A percentile compares a stretch with the other conserved stretches of the same genome.
Evolutionary conservation across 1,140 invertebrate species (phyloP).

Genomic region (Bombus waltoni): DNA sequence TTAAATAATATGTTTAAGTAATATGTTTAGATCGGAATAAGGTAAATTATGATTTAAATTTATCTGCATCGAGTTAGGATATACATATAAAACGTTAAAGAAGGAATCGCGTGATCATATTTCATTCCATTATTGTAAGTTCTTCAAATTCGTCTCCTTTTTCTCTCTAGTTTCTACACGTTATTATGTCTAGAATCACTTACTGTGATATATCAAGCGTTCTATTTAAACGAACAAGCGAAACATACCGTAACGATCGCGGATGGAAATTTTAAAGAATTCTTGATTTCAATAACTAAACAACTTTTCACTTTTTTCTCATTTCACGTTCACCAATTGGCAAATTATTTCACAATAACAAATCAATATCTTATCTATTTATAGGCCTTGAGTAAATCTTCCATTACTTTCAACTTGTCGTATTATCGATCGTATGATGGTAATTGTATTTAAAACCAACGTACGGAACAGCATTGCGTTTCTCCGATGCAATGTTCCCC

Average conservation of each 20-base stretch:
- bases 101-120: too few species aligned
- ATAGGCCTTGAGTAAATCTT: not conserved
- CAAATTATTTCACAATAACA: not conserved
- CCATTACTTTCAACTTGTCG: not conserved
- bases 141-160: too few species aligned
- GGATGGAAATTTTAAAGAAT: too few species aligned
- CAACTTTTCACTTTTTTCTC: not conserved
- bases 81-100: too few species aligned
- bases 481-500: conserved; percentile 1
- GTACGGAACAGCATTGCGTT: conserved; percentile 7
- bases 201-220: too few species aligned
- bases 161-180: too few species aligned
- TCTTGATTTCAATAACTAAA: not conserved
- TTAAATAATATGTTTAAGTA: too few species aligned
- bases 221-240: not conserved
- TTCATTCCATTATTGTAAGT: too few species aligned
- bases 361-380: not conserved
- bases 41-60: too few species aligned
- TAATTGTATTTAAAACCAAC: not conserved
- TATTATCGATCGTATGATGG: not conserved
- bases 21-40: too few species aligned
- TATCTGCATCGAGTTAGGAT: too few species aligned
- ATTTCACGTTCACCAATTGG: not conserved
- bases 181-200: too few species aligned
- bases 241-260: not conserved